Percentiles rank a stretch among this genome's conserved stretches.
These are phyloP conservation scores for Grallaria varia DNA, from an alignment of 2,113 vertebrate species.

Conservation along the genomic window DNA sequence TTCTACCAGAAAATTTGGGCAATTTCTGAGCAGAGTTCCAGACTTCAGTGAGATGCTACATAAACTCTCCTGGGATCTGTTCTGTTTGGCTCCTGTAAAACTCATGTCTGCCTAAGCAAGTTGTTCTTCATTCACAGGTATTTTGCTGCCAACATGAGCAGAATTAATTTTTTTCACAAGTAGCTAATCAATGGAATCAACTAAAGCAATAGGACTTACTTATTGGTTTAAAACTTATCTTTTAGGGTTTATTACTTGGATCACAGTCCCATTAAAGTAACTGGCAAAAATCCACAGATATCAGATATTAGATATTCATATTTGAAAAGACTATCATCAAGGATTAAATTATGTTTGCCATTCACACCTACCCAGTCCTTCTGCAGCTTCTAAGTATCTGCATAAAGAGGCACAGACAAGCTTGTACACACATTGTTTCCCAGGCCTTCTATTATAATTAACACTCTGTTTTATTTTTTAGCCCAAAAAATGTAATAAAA, in stretches of 20 bases:
- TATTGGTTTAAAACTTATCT: neutral
- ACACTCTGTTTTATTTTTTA: neutral
- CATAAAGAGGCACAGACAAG: rapidly evolving
- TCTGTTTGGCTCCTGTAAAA: neutral
- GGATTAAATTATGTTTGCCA: neutral
- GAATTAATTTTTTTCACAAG: neutral
- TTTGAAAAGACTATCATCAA: neutral
- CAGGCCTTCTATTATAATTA: neutral
- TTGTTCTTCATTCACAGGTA: neutral
- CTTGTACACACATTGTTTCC: neutral
- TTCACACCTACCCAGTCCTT: neutral
- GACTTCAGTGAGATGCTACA: neutral
- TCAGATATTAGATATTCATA: neutral
- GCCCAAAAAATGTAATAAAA: neutral
- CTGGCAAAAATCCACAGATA: neutral
- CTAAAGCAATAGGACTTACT: neutral
- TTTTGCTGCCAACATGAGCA: neutral
- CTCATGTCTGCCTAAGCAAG: neutral
- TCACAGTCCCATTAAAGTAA: neutral
- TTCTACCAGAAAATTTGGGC: neutral
- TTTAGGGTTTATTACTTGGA: neutral
- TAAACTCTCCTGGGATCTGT: neutral
- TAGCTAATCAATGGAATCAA: neutral
- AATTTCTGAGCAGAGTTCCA: neutral
- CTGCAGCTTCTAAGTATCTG: neutral